Percentiles rank a stretch among this genome's conserved stretches.
Evolutionary conservation across 2,888 invertebrate species (phyloP).

Genomic region (Oxycera nigricornis): DNA sequence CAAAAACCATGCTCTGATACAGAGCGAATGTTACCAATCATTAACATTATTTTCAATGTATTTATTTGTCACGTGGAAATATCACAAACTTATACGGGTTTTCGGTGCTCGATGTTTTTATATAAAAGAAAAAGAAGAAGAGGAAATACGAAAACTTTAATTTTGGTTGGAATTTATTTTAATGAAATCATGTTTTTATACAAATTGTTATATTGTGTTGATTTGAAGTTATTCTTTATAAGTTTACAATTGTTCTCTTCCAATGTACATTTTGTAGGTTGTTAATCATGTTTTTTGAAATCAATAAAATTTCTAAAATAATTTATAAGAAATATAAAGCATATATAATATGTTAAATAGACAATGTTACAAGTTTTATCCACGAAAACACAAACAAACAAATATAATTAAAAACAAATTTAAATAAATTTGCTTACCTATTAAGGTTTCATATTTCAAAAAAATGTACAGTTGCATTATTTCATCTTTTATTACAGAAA

Average conservation of each 20-base stretch:
- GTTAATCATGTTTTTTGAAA: not conserved
- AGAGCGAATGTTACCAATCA: not conserved
- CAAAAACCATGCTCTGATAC: not conserved
- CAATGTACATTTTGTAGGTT: not conserved
- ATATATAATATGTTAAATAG: conserved; percentile 11
- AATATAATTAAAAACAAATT: conserved; percentile 10
- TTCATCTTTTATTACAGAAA: not conserved
- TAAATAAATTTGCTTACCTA: conserved; percentile 3
- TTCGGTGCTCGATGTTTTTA: conserved; percentile 10
- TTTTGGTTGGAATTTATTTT: not conserved
- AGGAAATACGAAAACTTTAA: not conserved
- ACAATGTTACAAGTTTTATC: conserved; percentile 17
- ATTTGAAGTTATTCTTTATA: not conserved
- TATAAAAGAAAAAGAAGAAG: not conserved
- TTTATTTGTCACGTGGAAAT: conserved; percentile 13
- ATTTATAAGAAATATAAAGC: not conserved
- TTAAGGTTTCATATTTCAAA: conserved; percentile 3
- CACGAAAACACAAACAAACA: conserved; percentile 6
- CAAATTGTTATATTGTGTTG: conserved; percentile 2
- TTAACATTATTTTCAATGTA: conserved; percentile 12
- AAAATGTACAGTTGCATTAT: not conserved
- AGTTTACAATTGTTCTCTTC: not conserved
- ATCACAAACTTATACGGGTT: conserved; percentile 6
- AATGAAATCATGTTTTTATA: not conserved
- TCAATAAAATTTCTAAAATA: not conserved